These are phyloP conservation scores for Trisateles emortualis DNA, from an alignment of 2,888 invertebrate genomes.

Conservation along the genomic window DNA sequence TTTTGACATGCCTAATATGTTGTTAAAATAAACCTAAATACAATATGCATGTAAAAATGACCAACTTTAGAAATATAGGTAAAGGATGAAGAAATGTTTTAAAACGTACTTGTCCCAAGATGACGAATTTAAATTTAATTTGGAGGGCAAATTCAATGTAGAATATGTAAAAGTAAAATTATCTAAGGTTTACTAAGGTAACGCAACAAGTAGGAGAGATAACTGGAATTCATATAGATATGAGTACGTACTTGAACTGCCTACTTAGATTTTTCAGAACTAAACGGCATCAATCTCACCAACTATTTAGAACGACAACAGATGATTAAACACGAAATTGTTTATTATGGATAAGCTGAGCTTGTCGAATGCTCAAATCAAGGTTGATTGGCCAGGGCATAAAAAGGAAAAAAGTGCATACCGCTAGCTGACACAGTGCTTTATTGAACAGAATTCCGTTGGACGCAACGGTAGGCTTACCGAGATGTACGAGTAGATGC, in stretches of 20 bases:
- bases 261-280: neutral
- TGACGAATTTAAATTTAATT: no score
- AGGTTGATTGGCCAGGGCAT: slow-evolving; percentile 63
- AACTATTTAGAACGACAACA: slow-evolving; percentile 5
- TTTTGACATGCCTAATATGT: no score
- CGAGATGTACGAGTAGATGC: slow-evolving; percentile 46
- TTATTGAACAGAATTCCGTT: slow-evolving; percentile 80
- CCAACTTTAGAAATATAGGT: no score
- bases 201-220: no score
- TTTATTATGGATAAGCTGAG: slow-evolving; percentile 37
- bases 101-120: no score
- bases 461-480: slow-evolving; percentile 65
- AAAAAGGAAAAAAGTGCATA: slow-evolving; percentile 75
- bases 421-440: slow-evolving; percentile 85
- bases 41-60: no score
- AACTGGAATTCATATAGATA: no score
- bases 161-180: no score
- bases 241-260: neutral
- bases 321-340: slow-evolving; percentile 18
- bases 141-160: no score
- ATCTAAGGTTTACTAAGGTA: no score
- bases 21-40: no score
- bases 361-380: slow-evolving; percentile 67
- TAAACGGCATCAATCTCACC: neutral
- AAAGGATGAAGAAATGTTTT: no score